These are phyloP conservation scores for Hoplias malabaricus DNA, from an alignment of 2,113 vertebrate genomes.

Conservation along the genomic window DNA sequence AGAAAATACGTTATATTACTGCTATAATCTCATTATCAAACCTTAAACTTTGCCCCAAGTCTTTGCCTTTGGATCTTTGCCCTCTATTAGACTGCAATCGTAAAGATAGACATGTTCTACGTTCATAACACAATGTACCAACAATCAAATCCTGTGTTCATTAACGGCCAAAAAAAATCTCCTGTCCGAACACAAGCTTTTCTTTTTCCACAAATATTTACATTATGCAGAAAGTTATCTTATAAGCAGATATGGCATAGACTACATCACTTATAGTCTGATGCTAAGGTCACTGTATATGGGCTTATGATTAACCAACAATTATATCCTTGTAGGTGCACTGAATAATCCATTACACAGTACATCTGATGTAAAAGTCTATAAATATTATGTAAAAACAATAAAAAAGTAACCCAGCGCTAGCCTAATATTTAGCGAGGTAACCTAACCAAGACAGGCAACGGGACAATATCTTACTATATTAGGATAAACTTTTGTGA, in stretches of 20 bases:
- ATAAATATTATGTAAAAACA: neutral
- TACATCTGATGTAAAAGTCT: neutral
- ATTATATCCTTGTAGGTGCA: neutral
- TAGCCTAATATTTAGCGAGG: neutral
- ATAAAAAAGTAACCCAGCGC: neutral
- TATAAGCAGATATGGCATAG: neutral
- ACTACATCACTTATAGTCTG: neutral
- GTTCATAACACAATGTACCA: neutral
- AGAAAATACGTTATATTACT: too few species aligned
- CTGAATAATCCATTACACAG: neutral
- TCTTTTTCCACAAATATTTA: neutral
- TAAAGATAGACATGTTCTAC: conserved; percentile 5
- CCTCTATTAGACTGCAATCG: neutral
- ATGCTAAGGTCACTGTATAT: neutral
- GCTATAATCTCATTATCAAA: neutral
- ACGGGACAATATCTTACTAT: too few species aligned
- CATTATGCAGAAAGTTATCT: neutral
- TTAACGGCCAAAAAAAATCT: neutral
- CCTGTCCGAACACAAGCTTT: neutral
- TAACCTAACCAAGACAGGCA: too few species aligned
- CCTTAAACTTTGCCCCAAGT: neutral
- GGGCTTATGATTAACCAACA: conserved; percentile 6
- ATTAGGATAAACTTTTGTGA: too few species aligned
- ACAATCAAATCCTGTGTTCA: neutral
- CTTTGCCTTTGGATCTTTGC: neutral